Evolutionary conservation across 2,888 invertebrate species (phyloP), one percentile per base, ranked within the genome.

Genomic region (Archaeoteleia sp.): DNA sequence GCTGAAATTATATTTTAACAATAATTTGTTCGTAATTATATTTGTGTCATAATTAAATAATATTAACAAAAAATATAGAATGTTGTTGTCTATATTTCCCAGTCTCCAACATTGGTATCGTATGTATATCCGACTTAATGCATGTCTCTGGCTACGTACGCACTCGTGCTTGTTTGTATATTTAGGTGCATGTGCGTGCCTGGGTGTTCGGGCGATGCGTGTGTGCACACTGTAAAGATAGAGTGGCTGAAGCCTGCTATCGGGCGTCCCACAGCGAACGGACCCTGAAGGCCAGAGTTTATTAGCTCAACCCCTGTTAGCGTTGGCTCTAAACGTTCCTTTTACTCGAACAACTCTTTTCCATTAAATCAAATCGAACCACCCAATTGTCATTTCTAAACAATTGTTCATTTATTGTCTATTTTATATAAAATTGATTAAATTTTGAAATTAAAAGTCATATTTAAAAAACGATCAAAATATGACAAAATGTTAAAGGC

Each of bases 271-370:
- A 51, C 40, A 48, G 63, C 49, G 60, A 55, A 20, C 34, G 49
- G 46, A 53, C 54, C 63, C 62, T 57, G 63, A 63, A 71, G 63
- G 63, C 61, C 46, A 55, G 62, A 71, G 61, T 71, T 67, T 71
- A 71, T 69, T 67, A 69, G 62, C 49, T 67, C 63, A 63, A 63
- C 62, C 70, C 67, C 67, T 60, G 55, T 42, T 37, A 66, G 70
- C 17, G 53, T 67, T 32, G 57, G 42, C 42, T 48, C 48, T 17
- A 48, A 69, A 43, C 46, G 17, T 14, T 10, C 40, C 37, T 53
- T 58, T 49, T 58, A 42, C 25, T 12, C 23, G 20, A 43, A 58
- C 58, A 58, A 58, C 49, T 20, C 40, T 58, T 58, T 58, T 20
- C 40, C 32, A 29, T 40, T 42, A 34, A 42, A 34, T 39, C 39